Conservation (phyloP, 2,113 vertebrate genomes). For the Corydoras sp. region DNA sequence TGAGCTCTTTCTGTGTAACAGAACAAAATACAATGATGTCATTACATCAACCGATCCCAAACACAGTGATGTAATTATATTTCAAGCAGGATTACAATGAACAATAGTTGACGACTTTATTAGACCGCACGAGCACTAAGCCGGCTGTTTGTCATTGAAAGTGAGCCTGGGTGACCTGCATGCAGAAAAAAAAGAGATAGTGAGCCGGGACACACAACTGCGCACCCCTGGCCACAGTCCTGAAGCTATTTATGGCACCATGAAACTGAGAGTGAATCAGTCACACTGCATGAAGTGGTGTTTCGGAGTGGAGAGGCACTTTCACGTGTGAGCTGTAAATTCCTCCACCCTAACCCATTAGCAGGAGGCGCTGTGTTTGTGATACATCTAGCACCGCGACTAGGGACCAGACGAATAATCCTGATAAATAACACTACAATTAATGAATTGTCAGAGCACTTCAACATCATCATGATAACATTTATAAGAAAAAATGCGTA, state of each 20-base stretch:
- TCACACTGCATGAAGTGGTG: slow-evolving; percentile 17
- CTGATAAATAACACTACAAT: no score
- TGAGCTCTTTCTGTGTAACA: background rate
- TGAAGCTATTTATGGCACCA: slow-evolving; percentile 26
- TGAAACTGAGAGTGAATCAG: slow-evolving; percentile 20
- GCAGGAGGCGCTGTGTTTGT: slow-evolving; percentile 2
- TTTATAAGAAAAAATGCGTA: no score
- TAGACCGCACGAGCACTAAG: slow-evolving; percentile 37
- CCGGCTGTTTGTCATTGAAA: slow-evolving; percentile 52
- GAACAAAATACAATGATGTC: background rate
- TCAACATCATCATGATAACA: no score
- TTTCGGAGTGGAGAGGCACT: background rate
- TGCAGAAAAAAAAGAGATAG: slow-evolving; percentile 52
- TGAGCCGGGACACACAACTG: slow-evolving; percentile 44
- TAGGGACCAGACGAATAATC: no score
- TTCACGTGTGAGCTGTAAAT: slow-evolving; percentile 31
- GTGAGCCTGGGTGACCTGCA: slow-evolving; percentile 48
- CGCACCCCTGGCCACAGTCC: background rate
- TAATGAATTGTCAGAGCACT: no score
- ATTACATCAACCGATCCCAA: background rate
- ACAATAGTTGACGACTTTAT: slow-evolving; percentile 31
- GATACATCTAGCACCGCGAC: background rate
- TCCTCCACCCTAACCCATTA: slow-evolving; percentile 3
- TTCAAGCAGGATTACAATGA: background rate
- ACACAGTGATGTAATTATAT: background rate